phyloP scores from a whole-genome alignment of 2,888 invertebrate genomes.

The Folsomia candida region DNA sequence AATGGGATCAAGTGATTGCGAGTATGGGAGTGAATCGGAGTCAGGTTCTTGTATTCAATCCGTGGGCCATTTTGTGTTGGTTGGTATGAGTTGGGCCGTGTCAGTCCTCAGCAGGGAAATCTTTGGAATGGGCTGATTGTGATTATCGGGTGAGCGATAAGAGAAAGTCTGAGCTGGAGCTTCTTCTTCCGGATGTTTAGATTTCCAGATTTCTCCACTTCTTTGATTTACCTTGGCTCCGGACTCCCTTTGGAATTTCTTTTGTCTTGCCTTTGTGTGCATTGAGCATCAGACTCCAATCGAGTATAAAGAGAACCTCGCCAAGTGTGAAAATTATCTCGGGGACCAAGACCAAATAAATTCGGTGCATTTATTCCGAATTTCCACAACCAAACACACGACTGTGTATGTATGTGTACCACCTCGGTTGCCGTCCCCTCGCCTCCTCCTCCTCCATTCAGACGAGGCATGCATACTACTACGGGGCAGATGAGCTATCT shows the following conservation, averaged over 20 bases:
- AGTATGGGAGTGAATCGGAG: no score
- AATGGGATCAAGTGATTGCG: no score
- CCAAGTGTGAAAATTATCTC: conserved; percentile 49
- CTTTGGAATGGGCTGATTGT: background rate
- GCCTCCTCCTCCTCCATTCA: no score
- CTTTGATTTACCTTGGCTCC: background rate
- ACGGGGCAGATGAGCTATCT: no score
- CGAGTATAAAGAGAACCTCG: conserved; percentile 34
- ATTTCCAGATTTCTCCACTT: conserved; percentile 10
- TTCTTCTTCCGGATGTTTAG: conserved; percentile 18
- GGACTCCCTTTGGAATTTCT: background rate
- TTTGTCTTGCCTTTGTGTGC: background rate
- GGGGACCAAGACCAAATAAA: background rate
- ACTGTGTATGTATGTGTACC: background rate
- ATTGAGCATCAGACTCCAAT: conserved; percentile 25
- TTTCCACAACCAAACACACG: background rate
- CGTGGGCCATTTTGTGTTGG: no score
- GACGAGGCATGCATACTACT: no score
- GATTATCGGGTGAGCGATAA: background rate
- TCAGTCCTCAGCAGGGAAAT: background rate
- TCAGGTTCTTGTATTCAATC: no score
- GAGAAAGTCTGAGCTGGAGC: background rate
- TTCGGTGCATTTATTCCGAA: conserved; percentile 4
- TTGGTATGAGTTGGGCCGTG: no score
- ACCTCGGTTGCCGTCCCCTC: no score